Evolutionary conservation across 2,797 vertebrate genomes (phyloP).

Genomic region (Poeciliopsis turneri): DNA sequence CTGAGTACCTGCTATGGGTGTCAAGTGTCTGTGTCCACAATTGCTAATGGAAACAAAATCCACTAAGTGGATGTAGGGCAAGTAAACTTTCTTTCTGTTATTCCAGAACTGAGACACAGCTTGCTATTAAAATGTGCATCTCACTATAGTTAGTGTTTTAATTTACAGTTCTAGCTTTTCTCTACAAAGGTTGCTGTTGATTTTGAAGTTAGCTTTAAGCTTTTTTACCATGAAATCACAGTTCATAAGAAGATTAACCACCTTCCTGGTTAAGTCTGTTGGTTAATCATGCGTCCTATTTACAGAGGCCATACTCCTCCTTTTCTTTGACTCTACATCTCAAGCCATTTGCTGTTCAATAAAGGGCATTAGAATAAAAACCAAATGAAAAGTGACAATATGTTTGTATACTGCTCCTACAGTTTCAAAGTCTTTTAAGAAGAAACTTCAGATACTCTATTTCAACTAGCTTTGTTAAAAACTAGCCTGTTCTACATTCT

Average conservation of each 20-base stretch:
- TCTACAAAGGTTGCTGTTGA: not conserved
- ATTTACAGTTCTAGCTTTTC: not conserved
- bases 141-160: not conserved
- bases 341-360: not conserved
- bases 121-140: not conserved
- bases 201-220: not conserved
- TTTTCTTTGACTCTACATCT: not conserved
- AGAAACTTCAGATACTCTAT: not conserved
- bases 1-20: constrained; percentile 8
- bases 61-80: constrained; percentile 5
- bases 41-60: constrained; percentile 34
- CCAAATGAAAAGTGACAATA: too few species aligned
- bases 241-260: not conserved
- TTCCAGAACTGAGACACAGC: not conserved
- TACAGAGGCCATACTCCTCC: not conserved
- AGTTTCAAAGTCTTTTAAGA: not conserved
- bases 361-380: not conserved
- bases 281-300: not conserved
- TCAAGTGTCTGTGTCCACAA: constrained; percentile 34
- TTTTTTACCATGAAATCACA: not conserved
- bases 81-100: constrained; percentile 8
- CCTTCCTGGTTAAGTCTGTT: not conserved
- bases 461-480: too few species aligned
- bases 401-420: not conserved
- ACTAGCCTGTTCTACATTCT: too few species aligned